Base-by-base conservation (phyloP, 1,140 invertebrate species). In the Andrena cerasifolii region DNA sequence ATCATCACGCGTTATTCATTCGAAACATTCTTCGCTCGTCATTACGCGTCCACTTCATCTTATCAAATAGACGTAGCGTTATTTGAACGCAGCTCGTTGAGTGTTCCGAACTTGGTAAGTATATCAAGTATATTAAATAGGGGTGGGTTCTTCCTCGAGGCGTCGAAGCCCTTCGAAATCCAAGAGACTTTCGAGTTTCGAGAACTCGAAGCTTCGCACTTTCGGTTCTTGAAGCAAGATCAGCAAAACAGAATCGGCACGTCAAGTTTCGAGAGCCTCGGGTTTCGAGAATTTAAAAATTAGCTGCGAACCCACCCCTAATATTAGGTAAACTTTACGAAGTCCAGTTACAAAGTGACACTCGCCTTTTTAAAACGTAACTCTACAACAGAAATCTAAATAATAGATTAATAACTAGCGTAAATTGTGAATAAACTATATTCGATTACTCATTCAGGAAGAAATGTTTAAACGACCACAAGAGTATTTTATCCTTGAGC, bases 271-370 rank as follows among this genome's bases (percentile, higher is more conserved):
- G n/a, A n/a, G n/a, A n/a, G n/a, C n/a, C n/a, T n/a, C n/a, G n/a
- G n/a, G n/a, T n/a, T n/a, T n/a, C n/a, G n/a, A n/a, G n/a, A n/a
- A n/a, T n/a, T n/a, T n/a, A n/a, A n/a, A n/a, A n/a, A n/a, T n/a
- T n/a, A n/a, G n/a, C n/a, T n/a, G n/a, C n/a, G n/a, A n/a, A n/a
- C n/a, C n/a, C n/a, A n/a, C n/a, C n/a, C n/a, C n/a, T n/a, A n/a
- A n/a, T n/a, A n/a, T n/a, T n/a, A n/a, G n/a, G n/a, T n/a, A 31
- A 40, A 28, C 5, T 54, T 54, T 56, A 58, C 24, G 24, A 45
- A 26, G 24, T 21, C 24, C 7, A 68, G 24, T 43, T 56, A 70
- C 36, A 21, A 45, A 58, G 36, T 58, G 53, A 43, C 65, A 67
- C 28, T 16, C 58, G 36, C 45, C 45, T 28, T 56, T 56, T 54